Evolutionary conservation across 2,888 invertebrate genomes (phyloP).

Genomic region (Amphipyra berbera): DNA sequence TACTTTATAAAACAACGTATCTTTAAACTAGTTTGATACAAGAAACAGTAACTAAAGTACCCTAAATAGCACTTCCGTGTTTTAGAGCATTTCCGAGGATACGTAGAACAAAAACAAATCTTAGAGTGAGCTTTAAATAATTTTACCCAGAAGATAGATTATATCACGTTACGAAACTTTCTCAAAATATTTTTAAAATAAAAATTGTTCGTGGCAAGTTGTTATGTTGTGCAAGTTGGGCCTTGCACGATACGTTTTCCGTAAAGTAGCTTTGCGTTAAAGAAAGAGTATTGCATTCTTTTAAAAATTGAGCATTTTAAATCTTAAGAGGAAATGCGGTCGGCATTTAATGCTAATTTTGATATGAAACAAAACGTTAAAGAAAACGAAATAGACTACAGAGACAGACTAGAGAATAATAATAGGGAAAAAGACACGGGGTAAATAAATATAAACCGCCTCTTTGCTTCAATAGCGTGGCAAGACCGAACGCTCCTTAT

Average conservation of each 20-base stretch:
- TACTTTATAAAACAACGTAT: neutral
- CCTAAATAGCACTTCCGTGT: constrained; percentile 54
- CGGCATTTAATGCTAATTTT: too few relatives aligned
- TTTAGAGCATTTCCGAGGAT: constrained; percentile 25
- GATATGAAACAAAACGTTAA: too few relatives aligned
- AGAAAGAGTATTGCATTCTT: neutral
- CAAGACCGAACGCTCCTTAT: too few relatives aligned
- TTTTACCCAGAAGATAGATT: constrained; percentile 53
- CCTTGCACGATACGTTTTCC: neutral
- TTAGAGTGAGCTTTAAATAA: constrained; percentile 40
- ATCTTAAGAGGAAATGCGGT: too few relatives aligned
- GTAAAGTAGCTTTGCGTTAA: neutral
- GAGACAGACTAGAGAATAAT: too few relatives aligned
- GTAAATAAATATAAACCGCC: too few relatives aligned
- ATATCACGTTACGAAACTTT: constrained; percentile 36
- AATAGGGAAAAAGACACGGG: too few relatives aligned
- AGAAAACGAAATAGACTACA: too few relatives aligned
- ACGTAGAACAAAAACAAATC: constrained; percentile 37
- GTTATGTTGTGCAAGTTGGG: constrained; percentile 7
- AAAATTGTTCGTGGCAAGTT: too few relatives aligned
- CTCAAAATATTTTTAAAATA: constrained; percentile 25
- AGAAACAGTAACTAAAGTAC: constrained; percentile 25
- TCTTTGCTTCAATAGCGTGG: too few relatives aligned
- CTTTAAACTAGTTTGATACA: constrained; percentile 30
- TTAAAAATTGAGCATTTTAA: too few relatives aligned